These are phyloP conservation scores for Sinocyclocheilus rhinocerous DNA, from an alignment of 2,113 vertebrate genomes.

Conservation along the genomic window DNA sequence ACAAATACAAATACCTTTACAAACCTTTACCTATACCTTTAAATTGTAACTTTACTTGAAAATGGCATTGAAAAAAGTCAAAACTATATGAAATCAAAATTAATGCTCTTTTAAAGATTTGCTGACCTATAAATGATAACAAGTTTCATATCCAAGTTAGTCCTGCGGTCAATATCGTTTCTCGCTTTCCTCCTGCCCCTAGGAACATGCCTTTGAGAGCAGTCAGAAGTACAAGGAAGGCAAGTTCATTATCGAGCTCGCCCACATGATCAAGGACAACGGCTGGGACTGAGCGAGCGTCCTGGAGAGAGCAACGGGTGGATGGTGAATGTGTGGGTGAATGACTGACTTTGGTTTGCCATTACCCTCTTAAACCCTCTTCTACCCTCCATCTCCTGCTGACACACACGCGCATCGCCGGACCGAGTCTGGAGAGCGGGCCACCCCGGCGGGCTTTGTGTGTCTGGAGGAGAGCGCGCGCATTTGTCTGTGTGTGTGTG, in stretches of 20 bases:
- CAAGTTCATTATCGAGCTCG: constrained; percentile 99
- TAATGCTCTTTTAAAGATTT: not conserved
- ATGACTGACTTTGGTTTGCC: constrained; percentile 78
- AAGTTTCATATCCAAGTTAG: not conserved
- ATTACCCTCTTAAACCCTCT: constrained; percentile 71
- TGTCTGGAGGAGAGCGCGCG: constrained; percentile 32
- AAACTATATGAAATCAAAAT: not conserved
- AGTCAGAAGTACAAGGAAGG: constrained; percentile 99
- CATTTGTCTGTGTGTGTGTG: constrained; percentile 28
- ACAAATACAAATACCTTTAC: no score
- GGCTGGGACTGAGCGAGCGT: constrained; percentile 99
- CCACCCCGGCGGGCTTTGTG: constrained; percentile 24
- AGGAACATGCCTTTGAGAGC: constrained; percentile 99
- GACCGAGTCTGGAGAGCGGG: not conserved
- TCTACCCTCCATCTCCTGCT: constrained; percentile 47
- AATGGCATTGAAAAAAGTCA: not conserved
- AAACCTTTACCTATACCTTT: not conserved
- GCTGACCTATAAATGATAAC: not conserved
- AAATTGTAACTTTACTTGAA: not conserved
- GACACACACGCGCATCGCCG: constrained; percentile 36
- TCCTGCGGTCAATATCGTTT: constrained; percentile 12
- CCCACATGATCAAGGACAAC: constrained; percentile 99
- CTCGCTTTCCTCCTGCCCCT: constrained; percentile 44
- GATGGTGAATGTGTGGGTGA: constrained; percentile 63
- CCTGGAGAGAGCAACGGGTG: constrained; percentile 31